phyloP scores from a whole-genome alignment of 35 echinoderm and acorn worm species.

The Chiridota heheva region DNA sequence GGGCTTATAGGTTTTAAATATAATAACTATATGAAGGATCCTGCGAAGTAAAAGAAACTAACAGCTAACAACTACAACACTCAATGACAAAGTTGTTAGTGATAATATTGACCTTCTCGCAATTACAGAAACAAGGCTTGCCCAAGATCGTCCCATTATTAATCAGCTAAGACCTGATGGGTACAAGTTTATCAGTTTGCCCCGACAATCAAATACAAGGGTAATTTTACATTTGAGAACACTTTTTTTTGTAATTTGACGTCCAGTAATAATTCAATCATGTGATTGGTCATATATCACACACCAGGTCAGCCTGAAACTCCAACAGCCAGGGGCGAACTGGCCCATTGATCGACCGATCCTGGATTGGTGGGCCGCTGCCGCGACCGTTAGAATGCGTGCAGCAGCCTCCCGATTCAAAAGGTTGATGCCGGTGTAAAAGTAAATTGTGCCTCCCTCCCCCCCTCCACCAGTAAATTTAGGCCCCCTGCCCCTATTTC shows the following conservation, averaged over 20 bases:
- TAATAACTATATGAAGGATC: no score
- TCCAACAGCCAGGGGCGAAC: background rate
- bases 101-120: constrained; percentile 19
- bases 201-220: background rate
- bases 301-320: constrained; percentile 16
- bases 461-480: no score
- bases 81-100: constrained; percentile 25
- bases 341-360: background rate
- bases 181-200: background rate
- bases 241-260: constrained; percentile 5
- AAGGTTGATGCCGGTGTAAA: background rate
- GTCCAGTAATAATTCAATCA: constrained; percentile 12
- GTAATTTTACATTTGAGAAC: constrained; percentile 6
- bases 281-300: constrained; percentile 9
- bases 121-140: constrained; percentile 20
- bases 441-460: background rate
- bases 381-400: background rate
- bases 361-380: background rate
- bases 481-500: no score
- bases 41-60: no score
- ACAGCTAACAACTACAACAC: constrained; percentile 19
- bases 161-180: constrained; percentile 2
- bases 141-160: constrained; percentile 9
- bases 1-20: no score
- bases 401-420: background rate